Evolutionary conservation across 1,140 invertebrate species (phyloP).

Genomic region (Psix sp.): DNA sequence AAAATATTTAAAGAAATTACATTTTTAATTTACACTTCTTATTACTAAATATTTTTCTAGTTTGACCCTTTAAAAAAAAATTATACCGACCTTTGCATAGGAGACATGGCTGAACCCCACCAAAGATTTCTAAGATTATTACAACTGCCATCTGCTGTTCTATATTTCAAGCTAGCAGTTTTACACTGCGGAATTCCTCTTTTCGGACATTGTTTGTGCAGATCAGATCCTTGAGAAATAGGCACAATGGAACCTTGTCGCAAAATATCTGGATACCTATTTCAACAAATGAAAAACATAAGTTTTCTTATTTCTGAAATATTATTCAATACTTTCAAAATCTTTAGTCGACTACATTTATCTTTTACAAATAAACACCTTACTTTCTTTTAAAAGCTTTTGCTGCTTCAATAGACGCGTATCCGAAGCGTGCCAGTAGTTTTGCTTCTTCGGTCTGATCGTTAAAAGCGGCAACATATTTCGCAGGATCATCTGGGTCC

Average conservation of each 20-base stretch:
- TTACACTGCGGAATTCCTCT: constrained; percentile 80
- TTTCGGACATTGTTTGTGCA: constrained; percentile 81
- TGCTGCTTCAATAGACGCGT: constrained; percentile 83
- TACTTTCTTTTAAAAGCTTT: constrained; percentile 63
- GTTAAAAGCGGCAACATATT: constrained; percentile 85
- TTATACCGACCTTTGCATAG: constrained; percentile 76
- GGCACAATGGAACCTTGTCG: constrained; percentile 56
- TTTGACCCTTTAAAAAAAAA: too few species aligned
- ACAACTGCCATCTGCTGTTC: constrained; percentile 90
- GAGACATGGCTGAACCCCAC: constrained; percentile 89
- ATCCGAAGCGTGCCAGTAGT: constrained; percentile 82
- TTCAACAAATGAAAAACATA: not conserved
- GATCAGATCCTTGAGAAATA: constrained; percentile 56
- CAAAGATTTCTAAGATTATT: constrained; percentile 86
- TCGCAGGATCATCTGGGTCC: constrained; percentile 82
- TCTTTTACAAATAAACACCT: constrained; percentile 18
- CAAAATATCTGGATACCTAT: constrained; percentile 62
- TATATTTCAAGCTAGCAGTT: constrained; percentile 80
- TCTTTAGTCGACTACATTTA: too few species aligned
- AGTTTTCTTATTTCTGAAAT: too few species aligned
- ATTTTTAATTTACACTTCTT: too few species aligned
- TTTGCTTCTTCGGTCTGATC: constrained; percentile 81
- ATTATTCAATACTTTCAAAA: too few species aligned
- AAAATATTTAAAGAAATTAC: too few species aligned
- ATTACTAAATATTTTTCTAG: too few species aligned